Conservation (phyloP, 37 sponge, comb jelly and placozoan species). For the Mnemiopsis leidyi region DNA sequence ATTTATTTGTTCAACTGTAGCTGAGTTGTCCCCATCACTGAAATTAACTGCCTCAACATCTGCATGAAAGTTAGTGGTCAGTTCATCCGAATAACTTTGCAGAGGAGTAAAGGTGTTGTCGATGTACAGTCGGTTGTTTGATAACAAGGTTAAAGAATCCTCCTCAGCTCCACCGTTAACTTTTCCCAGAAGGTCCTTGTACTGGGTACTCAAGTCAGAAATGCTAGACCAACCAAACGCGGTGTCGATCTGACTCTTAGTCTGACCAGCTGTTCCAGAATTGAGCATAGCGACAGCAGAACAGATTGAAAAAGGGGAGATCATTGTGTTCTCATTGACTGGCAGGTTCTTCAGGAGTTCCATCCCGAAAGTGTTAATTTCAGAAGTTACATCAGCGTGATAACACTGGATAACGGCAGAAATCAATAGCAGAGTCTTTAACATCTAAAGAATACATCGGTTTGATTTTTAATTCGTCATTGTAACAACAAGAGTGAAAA, state of each 20-base stretch:
- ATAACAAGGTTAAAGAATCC: not conserved
- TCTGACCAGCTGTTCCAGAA: constrained; percentile 32
- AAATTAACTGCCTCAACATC: not conserved
- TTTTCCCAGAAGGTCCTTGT: not conserved
- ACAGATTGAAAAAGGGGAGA: constrained; percentile 63
- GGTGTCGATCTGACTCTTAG: not conserved
- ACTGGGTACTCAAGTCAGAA: not conserved
- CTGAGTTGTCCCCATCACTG: constrained; percentile 41
- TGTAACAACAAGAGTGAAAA: too few species aligned
- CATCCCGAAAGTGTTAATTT: constrained; percentile 19
- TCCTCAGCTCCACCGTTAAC: not conserved
- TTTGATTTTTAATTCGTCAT: too few species aligned
- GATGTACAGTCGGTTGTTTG: constrained; percentile 21
- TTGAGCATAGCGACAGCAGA: constrained; percentile 54
- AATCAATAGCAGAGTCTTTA: not conserved
- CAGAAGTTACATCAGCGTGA: not conserved
- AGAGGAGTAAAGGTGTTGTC: not conserved
- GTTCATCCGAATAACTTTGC: not conserved
- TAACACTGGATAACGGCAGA: not conserved
- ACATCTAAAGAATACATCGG: too few species aligned
- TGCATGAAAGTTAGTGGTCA: constrained; percentile 16
- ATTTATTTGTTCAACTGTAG: constrained; percentile 47
- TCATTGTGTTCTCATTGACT: not conserved
- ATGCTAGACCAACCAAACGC: constrained; percentile 50
- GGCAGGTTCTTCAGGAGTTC: not conserved